Conservation (phyloP, 2,888 invertebrate species). For the Drosophila longiperda region DNA sequence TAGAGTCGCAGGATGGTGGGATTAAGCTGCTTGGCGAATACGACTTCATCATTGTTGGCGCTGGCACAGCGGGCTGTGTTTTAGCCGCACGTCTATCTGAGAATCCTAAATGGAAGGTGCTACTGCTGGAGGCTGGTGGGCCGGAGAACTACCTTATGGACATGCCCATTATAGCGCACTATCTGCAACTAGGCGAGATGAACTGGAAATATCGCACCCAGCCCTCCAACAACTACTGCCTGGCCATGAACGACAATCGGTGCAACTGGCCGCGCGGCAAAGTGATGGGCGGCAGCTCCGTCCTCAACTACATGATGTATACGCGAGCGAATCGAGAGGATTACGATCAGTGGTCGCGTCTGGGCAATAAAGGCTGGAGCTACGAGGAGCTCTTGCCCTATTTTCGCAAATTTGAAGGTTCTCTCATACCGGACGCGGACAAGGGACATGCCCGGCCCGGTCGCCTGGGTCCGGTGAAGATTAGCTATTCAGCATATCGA, state of each 20-base stretch:
- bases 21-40: slow-evolving; percentile 85
- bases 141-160: slow-evolving; percentile 91
- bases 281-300: slow-evolving; percentile 92
- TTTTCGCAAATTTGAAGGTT: slow-evolving; percentile 91
- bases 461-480: slow-evolving; percentile 86
- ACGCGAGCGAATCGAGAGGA: slow-evolving; percentile 89
- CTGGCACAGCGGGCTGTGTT: slow-evolving; percentile 92
- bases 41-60: slow-evolving; percentile 92
- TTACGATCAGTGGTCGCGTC: slow-evolving; percentile 90
- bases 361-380: slow-evolving; percentile 91
- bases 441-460: slow-evolving; percentile 84
- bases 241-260: slow-evolving; percentile 89
- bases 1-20: slow-evolving; percentile 72
- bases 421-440: slow-evolving; percentile 86
- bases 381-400: slow-evolving; percentile 90
- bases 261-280: slow-evolving; percentile 93
- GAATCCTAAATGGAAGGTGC: slow-evolving; percentile 87
- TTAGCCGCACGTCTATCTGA: slow-evolving; percentile 91
- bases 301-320: slow-evolving; percentile 93
- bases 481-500: slow-evolving; percentile 86
- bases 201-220: slow-evolving; percentile 94
- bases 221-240: slow-evolving; percentile 89
- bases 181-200: slow-evolving; percentile 88
- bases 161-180: slow-evolving; percentile 89
- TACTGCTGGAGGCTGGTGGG: slow-evolving; percentile 90